Conservation (phyloP, 92 coral and sea anemone species). For the Zoanthus sociatus region DNA sequence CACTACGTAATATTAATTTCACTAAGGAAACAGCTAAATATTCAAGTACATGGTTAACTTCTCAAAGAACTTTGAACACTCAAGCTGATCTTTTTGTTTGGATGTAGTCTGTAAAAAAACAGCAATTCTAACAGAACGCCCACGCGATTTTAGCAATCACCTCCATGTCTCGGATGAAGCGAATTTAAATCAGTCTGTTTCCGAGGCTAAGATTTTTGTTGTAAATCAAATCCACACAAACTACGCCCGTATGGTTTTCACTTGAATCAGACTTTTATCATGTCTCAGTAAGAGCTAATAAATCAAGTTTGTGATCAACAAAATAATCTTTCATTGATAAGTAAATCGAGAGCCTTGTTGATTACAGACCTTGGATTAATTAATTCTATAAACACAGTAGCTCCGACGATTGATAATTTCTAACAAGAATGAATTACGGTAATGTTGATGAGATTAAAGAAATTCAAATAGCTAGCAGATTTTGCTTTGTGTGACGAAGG, state of each 20-base stretch:
- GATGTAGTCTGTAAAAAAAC: neutral
- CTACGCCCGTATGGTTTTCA: neutral
- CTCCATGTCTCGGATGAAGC: conserved; percentile 3
- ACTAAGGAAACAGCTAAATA: neutral
- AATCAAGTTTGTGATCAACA: too few species aligned
- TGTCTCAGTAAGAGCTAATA: too few species aligned
- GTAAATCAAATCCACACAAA: neutral
- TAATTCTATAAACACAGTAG: too few species aligned
- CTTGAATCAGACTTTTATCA: too few species aligned
- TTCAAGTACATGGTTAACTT: neutral
- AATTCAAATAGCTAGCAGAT: too few species aligned
- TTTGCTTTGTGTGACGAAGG: too few species aligned
- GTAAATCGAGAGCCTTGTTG: too few species aligned
- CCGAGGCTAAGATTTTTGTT: neutral
- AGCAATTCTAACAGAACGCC: neutral
- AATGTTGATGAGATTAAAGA: too few species aligned
- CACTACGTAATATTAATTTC: conserved; percentile 2
- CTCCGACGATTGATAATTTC: too few species aligned
- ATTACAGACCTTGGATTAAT: too few species aligned
- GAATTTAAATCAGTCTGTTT: neutral
- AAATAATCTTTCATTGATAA: too few species aligned
- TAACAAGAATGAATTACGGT: too few species aligned
- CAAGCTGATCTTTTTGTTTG: conserved; percentile 5
- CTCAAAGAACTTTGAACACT: conserved; percentile 9
- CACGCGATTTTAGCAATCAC: neutral